Base-by-base conservation (phyloP, 2,888 invertebrate genomes). In the Branchellion lobata region DNA sequence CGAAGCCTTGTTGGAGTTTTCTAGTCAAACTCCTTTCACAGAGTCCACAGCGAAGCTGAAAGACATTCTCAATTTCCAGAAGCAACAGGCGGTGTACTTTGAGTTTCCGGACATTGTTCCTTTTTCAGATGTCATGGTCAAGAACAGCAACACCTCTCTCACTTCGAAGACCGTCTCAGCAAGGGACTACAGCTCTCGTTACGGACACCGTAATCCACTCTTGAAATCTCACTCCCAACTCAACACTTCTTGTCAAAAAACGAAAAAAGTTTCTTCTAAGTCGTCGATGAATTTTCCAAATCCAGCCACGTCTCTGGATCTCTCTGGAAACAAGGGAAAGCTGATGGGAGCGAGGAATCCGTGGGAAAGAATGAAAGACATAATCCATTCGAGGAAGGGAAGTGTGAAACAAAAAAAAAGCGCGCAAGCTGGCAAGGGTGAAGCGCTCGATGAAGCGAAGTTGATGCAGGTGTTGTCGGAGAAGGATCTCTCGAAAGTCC, bases 331-430 rank as follows among this genome's bases (percentile, higher is more conserved):
- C 40, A 40, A 40, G 14, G 14, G 14, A 40, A 57, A 57, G 21
- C 5, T 3, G 2, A 57, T 33, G 14, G 5, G 24, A 18, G 65
- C 57, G n/a, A 61, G 36, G 5, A 61, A 33, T 8, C 57, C 77
- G 18, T 77, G 77, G 77, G 77, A 77, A 40, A 57, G 33, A 65
- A 36, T 77, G 34, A 77, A 77, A 34, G 77, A 65, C 33, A 57
- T 77, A 21, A 77, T 77, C 33, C 77, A 77, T 8, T n/a, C 77
- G 0, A 77, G 65, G 29, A 77, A 65, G 27, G 65, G 40, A 31
- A 65, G 65, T 65, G 29, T 65, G 27, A 77, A 77, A 65, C 21
- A 57, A 14, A 57, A 57, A 57, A 57, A 57, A 57, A 18, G 5
- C n/a, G 21, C n/a, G n/a, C n/a, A 57, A 57, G 24, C 5, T 5